Evolutionary conservation across 2,888 invertebrate species (phyloP), one percentile per base, ranked within the genome.

Genomic region (Lepidochrysops patricia): DNA sequence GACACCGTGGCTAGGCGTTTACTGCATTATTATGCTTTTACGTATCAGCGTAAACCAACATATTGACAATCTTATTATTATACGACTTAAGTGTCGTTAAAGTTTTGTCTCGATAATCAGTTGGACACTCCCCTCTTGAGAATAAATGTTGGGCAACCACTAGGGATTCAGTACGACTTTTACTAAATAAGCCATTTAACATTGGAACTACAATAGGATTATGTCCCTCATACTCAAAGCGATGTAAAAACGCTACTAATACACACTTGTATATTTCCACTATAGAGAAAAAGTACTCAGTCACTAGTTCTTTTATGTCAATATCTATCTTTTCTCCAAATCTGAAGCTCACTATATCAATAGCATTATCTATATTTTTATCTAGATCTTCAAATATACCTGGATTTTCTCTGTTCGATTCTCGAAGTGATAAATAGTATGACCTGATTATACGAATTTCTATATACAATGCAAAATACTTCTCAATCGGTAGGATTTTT

Each of bases 391-490:
- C 63, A 43, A 79, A 80, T 5, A 77, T 56, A 57, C 70, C 70
- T 2, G 77, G 72, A 26, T 67, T 67, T 7, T 73, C 66, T 62
- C 72, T 70, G 2, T 72, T 61, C 25, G 72, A 66, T 48, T 76
- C 71, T 35, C 73, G 70, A 5, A 83, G 67, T 1, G 80, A 66
- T 63, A 77, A 80, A 52, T 65, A 77, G 63, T 75, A 84, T 23
- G 80, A 63, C 75, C 80, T 80, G 0, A 71, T 79, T 13, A 79
- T 64, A 64, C 82, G 78, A 52, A 82, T 62, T 4, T 65, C 57
- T 0, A 70, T 71, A 61, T 77, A 79, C 25, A 57, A 64, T 0
- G 65, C 57, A 27, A 82, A 79, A 61, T 77, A 63, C 60, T 69
- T 60, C 34, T 80, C 76, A 29, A 75, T 67, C 0, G 78, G 74